Base-by-base conservation (phyloP, 2,888 invertebrate species). In the Scaptomyza reducta region DNA sequence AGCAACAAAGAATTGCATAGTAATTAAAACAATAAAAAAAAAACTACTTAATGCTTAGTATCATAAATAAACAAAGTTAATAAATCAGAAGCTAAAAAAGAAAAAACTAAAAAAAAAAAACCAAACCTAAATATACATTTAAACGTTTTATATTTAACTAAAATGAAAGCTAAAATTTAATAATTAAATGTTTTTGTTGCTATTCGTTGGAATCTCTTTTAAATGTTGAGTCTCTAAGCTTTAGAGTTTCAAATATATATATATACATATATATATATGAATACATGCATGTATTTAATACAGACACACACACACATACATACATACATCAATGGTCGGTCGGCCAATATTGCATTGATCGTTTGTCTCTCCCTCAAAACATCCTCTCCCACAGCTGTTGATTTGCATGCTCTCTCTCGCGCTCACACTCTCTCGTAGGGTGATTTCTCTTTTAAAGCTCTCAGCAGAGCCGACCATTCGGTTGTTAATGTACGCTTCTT, bases 141-240 rank as follows among this genome's bases (percentile, higher is more conserved):
- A 50, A 82, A 78, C 13, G 56, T 69, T 74, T 66, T 57, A 60
- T 54, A 62, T 65, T 82, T 65, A 79, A 60, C 57, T 56, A 81
- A 70, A 70, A 64, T 25, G 44, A 49, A 75, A 70, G 60, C 67
- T 69, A 68, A 76, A 66, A 60, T 50, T 72, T 9, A 58, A 64
- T n/a, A 68, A 50, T 51, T 86, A 67, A 72, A 60, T 73, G 70
- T 83, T 88, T 88, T 72, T 76, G 84, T 81, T 86, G 66, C 38
- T 57, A 75, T 79, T 79, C 61, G 64, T 80, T 79, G 49, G 55
- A 77, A 57, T 67, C 38, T 69, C 70, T 74, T 78, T 74, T 75
- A 64, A 75, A 47, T 74, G 78, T 74, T 78, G 66, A 72, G 68
- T 62, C 47, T 68, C 59, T 38, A 42, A 72, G 40, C 53, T 16